These are phyloP conservation scores for Gisinianus flammeolus DNA, from an alignment of 2,888 invertebrate genomes.

Conservation along the genomic window DNA sequence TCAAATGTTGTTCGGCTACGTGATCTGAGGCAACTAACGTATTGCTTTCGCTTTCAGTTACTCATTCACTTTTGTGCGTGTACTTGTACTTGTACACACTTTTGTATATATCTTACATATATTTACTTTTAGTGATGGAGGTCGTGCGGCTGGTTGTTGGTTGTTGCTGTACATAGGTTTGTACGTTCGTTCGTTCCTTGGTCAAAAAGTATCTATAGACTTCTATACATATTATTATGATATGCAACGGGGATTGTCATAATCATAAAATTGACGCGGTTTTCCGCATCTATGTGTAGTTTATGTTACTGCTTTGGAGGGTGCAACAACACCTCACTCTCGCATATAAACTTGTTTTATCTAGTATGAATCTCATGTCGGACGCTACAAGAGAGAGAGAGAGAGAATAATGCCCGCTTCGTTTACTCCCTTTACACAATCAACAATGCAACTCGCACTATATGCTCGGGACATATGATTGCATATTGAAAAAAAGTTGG, in stretches of 20 bases:
- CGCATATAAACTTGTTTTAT: conserved; percentile 12
- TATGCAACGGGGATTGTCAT: neutral
- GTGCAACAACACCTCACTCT: conserved; percentile 11
- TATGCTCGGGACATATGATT: neutral
- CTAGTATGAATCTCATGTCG: neutral
- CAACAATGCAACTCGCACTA: neutral
- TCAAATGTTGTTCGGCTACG: too few relatives aligned
- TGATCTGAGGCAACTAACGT: neutral
- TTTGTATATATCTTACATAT: too few relatives aligned
- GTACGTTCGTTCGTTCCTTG: neutral
- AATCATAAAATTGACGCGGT: conserved; percentile 24
- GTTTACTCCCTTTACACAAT: neutral
- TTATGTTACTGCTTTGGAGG: conserved; percentile 14
- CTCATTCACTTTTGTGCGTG: neutral
- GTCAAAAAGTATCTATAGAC: conserved; percentile 6
- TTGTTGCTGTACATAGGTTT: neutral
- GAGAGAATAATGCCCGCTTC: too few relatives aligned
- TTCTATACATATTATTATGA: too few relatives aligned
- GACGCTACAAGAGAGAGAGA: neutral
- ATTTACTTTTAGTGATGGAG: neutral
- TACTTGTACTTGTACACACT: neutral
- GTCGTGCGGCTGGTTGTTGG: neutral
- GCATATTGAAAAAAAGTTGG: neutral
- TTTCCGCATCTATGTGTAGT: conserved; percentile 24
- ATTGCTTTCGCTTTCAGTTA: neutral